Conservation (phyloP, 2,797 vertebrate genomes). For the Xiphorhynchus erythropygius region DNA sequence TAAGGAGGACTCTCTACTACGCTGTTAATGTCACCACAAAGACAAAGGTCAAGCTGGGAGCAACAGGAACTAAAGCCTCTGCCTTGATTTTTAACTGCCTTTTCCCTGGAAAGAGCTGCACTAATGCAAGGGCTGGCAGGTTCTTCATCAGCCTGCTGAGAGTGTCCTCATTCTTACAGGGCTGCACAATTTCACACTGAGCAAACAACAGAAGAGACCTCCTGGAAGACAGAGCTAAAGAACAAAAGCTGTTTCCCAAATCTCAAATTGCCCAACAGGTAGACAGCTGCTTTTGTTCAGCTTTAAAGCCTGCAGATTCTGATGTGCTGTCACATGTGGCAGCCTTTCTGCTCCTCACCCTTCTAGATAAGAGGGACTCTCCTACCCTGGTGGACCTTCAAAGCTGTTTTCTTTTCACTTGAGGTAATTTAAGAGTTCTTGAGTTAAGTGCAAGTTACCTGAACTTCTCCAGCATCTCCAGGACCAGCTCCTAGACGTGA, state of each 20-base stretch:
- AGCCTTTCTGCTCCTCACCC: not conserved
- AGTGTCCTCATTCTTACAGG: not conserved
- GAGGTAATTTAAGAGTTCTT: not conserved
- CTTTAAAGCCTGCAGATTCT: not conserved
- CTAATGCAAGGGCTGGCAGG: not conserved
- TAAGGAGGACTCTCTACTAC: not conserved
- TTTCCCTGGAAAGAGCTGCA: not conserved
- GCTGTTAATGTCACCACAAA: not conserved
- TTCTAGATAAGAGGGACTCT: not conserved
- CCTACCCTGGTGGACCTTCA: not conserved
- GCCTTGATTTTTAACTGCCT: not conserved
- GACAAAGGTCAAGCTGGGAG: not conserved
- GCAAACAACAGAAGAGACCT: not conserved
- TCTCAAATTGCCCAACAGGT: not conserved
- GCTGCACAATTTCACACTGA: not conserved
- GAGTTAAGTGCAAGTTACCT: constrained; percentile 76
- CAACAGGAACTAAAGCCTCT: not conserved
- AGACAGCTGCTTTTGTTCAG: not conserved
- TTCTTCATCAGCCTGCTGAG: not conserved
- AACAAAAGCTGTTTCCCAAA: not conserved
- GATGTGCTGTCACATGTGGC: not conserved
- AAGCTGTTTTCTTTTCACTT: not conserved
- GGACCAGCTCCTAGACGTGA: constrained; percentile 88
- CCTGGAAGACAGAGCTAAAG: not conserved
- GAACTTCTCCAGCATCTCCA: constrained; percentile 90